Percentiles rank a stretch among this genome's conserved stretches.
phyloP scores from a whole-genome alignment of 2,113 vertebrate genomes.

The Sylvilagus bachmani region DNA sequence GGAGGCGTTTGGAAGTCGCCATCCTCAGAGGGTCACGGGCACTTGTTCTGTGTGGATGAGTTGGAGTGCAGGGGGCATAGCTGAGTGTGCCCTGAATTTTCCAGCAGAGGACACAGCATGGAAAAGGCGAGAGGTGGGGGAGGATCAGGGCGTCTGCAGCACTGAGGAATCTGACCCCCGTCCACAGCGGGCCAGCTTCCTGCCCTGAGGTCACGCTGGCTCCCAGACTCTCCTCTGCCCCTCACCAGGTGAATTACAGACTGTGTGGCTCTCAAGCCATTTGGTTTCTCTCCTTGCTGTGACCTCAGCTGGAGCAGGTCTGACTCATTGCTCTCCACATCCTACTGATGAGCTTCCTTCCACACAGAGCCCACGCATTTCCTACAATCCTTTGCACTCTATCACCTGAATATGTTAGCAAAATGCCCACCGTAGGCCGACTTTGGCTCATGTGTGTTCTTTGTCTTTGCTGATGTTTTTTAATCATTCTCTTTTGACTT shows the following conservation, averaged over 20 bases:
- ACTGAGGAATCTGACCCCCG: neutral
- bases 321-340: neutral
- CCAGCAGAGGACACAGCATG: fast-evolving
- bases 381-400: neutral
- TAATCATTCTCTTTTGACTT: conserved; percentile 87
- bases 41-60: neutral
- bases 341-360: neutral
- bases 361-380: neutral
- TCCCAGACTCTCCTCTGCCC: neutral
- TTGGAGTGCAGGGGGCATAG: neutral
- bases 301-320: neutral
- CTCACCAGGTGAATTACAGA: neutral
- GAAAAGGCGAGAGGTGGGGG: neutral
- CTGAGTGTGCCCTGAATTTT: neutral
- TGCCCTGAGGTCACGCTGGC: fast-evolving
- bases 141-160: neutral
- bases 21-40: neutral
- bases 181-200: fast-evolving
- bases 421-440: neutral
- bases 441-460: conserved; percentile 67
- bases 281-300: neutral
- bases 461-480: conserved; percentile 72
- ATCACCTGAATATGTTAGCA: neutral
- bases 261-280: fast-evolving
- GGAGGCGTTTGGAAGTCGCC: neutral